A percentile compares a stretch with the other conserved stretches of the same genome.
These are phyloP conservation scores for Cephonodes hylas DNA, from an alignment of 2,888 invertebrate species.

Conservation along the genomic window DNA sequence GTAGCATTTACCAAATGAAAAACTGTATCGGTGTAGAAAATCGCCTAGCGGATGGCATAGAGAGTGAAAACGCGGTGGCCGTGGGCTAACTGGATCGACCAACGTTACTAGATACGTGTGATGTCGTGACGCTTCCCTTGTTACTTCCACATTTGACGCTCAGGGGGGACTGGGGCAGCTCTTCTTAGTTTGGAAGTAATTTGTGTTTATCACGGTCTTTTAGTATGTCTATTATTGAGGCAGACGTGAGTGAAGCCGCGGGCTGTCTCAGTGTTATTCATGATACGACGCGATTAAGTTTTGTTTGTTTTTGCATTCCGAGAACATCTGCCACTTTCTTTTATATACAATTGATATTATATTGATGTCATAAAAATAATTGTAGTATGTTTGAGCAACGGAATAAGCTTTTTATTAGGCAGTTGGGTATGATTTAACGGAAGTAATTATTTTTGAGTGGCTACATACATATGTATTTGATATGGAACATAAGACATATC, in stretches of 20 bases:
- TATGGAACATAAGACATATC: too few relatives aligned
- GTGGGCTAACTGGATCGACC: slow-evolving; percentile 44
- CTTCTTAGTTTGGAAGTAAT: slow-evolving; percentile 31
- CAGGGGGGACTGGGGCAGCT: slow-evolving; percentile 25
- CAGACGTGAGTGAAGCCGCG: slow-evolving; percentile 46
- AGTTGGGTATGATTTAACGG: too few relatives aligned
- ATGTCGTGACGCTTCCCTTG: slow-evolving; percentile 18
- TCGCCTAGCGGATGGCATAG: slow-evolving; percentile 63
- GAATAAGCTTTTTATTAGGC: too few relatives aligned
- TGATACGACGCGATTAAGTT: slow-evolving; percentile 42
- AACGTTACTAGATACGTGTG: slow-evolving; percentile 41
- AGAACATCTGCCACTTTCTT: slow-evolving; percentile 29
- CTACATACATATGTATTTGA: too few relatives aligned
- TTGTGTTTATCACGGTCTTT: slow-evolving; percentile 51
- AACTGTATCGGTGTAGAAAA: slow-evolving; percentile 71
- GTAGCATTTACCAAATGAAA: slow-evolving; percentile 57
- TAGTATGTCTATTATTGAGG: slow-evolving; percentile 56
- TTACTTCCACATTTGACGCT: slow-evolving; percentile 11
- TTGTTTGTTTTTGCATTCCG: slow-evolving; percentile 52
- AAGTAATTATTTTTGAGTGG: too few relatives aligned
- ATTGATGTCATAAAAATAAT: background rate
- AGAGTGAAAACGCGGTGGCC: slow-evolving; percentile 67
- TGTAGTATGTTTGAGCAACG: background rate
- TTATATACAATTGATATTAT: background rate
- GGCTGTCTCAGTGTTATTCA: slow-evolving; percentile 49